Evolutionary conservation across 2,797 vertebrate genomes (phyloP).

Genomic region (Anolis apletophallus): DNA sequence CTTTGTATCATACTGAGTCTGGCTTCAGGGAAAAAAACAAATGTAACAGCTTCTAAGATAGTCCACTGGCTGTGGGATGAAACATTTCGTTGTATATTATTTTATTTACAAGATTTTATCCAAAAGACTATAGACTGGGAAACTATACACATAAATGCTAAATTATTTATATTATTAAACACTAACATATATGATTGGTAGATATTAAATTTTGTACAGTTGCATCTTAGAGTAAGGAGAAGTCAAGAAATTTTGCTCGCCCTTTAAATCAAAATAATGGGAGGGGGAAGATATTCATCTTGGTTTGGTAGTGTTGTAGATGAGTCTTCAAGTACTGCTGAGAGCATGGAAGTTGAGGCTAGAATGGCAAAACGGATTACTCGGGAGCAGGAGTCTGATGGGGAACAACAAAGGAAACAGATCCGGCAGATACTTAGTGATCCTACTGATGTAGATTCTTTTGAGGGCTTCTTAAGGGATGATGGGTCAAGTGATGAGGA

Average conservation of each 20-base stretch:
- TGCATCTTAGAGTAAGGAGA: neutral
- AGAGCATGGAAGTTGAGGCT: too few species aligned
- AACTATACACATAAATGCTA: neutral
- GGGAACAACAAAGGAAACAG: too few species aligned
- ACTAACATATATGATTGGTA: neutral
- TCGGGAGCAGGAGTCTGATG: too few species aligned
- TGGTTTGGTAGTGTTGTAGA: too few species aligned
- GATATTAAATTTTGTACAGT: neutral
- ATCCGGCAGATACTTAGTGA: too few species aligned
- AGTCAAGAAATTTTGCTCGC: neutral
- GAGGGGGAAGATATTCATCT: neutral
- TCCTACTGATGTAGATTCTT: too few species aligned
- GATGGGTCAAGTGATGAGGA: too few species aligned
- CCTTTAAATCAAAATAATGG: neutral
- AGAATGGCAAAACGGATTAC: too few species aligned
- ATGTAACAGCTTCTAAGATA: neutral
- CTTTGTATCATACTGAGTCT: neutral
- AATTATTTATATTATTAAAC: slow-evolving; percentile 8
- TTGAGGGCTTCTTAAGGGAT: too few species aligned
- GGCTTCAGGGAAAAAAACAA: neutral
- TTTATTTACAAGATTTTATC: neutral
- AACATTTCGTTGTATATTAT: neutral
- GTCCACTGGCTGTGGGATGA: neutral
- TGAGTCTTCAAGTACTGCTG: too few species aligned
- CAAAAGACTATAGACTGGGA: neutral